Percentiles rank a stretch among this genome's conserved stretches.
Conservation (phyloP, 2,888 invertebrate genomes). For the Metalampra italica region DNA sequence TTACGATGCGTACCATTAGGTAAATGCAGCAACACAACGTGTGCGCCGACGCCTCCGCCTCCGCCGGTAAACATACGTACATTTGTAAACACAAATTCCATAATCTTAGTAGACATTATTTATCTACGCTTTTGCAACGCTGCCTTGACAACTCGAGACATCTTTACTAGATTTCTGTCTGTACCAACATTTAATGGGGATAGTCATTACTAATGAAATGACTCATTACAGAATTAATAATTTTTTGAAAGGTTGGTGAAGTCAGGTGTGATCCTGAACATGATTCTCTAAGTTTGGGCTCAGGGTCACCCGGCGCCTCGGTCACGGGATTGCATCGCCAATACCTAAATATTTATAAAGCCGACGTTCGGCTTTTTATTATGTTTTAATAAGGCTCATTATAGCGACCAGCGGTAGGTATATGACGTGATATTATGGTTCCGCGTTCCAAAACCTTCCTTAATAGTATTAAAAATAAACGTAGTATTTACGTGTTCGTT, state of each 20-base stretch:
- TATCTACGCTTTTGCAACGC: slow-evolving; percentile 25
- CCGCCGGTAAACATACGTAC: background rate
- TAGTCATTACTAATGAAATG: no score
- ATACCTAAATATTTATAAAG: slow-evolving; percentile 12
- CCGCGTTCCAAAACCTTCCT: slow-evolving; percentile 11
- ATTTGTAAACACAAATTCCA: slow-evolving; percentile 19
- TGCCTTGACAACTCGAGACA: slow-evolving; percentile 31
- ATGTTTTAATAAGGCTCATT: background rate
- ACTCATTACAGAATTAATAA: slow-evolving; percentile 41
- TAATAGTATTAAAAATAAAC: background rate
- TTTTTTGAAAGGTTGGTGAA: slow-evolving; percentile 25
- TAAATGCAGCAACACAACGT: background rate
- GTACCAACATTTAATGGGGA: slow-evolving; percentile 34
- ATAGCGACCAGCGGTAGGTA: background rate
- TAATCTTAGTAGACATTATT: slow-evolving; percentile 16
- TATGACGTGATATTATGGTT: slow-evolving; percentile 2
- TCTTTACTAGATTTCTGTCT: slow-evolving; percentile 35
- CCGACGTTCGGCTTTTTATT: background rate
- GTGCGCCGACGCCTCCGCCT: background rate
- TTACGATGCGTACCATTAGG: background rate
- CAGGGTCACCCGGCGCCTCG: slow-evolving; percentile 31
- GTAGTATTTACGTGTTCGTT: no score
- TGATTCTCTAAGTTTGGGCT: slow-evolving; percentile 28
- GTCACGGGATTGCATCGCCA: slow-evolving; percentile 7
- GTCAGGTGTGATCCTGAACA: slow-evolving; percentile 11